phyloP scores from a whole-genome alignment of 2,888 invertebrate species.

The Sisyra terminalis region DNA sequence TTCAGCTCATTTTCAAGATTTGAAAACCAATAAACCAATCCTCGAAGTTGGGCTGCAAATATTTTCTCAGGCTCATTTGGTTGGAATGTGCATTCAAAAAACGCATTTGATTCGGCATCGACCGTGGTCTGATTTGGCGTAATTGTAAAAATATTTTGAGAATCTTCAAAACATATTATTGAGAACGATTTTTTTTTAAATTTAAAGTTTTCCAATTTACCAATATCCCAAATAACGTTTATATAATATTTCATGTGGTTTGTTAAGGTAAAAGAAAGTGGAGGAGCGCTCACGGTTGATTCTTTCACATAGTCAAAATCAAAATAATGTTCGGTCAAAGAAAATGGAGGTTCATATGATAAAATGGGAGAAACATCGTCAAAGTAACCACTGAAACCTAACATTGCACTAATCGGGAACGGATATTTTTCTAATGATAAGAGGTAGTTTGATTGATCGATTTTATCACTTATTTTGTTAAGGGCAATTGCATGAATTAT shows the following conservation, averaged over 20 bases:
- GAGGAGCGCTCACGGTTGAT: constrained; percentile 7
- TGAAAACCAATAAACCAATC: constrained; percentile 19
- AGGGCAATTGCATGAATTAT: constrained; percentile 19
- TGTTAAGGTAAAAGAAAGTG: constrained; percentile 13
- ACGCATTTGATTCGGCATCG: constrained; percentile 16
- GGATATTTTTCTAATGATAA: constrained; percentile 12
- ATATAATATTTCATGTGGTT: constrained; percentile 17
- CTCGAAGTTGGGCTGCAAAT: constrained; percentile 19
- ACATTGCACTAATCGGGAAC: constrained; percentile 10
- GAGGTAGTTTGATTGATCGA: constrained; percentile 1
- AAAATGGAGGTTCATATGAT: constrained; percentile 17
- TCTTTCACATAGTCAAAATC: constrained; percentile 20
- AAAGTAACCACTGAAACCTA: constrained; percentile 20
- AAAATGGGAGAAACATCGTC: constrained; percentile 15
- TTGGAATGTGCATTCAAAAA: constrained; percentile 23
- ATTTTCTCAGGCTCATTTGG: constrained; percentile 18
- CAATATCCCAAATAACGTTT: constrained; percentile 17
- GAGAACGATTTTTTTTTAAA: no score
- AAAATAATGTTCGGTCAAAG: constrained; percentile 19
- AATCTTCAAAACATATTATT: constrained; percentile 17
- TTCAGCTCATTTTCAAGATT: constrained; percentile 7
- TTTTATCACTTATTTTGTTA: constrained; percentile 8
- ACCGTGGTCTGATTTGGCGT: constrained; percentile 18
- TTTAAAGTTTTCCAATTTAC: no score
- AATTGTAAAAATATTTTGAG: constrained; percentile 19